These are phyloP conservation scores for Phalacrocorax aristotelis DNA, from an alignment of 2,113 vertebrate genomes.

Conservation along the genomic window DNA sequence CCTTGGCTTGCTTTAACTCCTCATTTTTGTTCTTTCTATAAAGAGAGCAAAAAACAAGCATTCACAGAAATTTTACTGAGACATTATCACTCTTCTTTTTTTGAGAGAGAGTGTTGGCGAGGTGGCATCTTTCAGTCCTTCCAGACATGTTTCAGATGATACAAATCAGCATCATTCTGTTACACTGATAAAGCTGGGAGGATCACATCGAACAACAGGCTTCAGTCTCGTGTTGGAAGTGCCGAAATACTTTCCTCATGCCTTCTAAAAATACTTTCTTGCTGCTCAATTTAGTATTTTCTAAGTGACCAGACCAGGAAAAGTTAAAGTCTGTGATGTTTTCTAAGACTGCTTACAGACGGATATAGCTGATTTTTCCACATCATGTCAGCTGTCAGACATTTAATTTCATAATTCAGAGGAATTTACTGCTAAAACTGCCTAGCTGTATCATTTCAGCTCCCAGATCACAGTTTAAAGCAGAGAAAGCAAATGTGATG, in stretches of 20 bases:
- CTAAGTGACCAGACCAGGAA: background rate
- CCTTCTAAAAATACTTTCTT: background rate
- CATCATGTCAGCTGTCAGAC: background rate
- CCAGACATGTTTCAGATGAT: conserved; percentile 17
- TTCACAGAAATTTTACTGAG: background rate
- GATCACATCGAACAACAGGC: background rate
- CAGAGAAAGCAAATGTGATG: background rate
- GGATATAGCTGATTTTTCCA: background rate
- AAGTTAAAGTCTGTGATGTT: background rate
- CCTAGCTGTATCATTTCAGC: background rate
- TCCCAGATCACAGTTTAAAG: background rate
- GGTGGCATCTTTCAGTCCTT: conserved; percentile 18
- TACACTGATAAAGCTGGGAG: background rate
- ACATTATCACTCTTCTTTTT: conserved; percentile 24
- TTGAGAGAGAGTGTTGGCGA: background rate
- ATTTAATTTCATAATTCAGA: background rate
- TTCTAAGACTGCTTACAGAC: background rate
- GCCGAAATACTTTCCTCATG: background rate
- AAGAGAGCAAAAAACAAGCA: background rate
- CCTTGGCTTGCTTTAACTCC: background rate
- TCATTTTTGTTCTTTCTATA: background rate
- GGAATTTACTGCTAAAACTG: background rate
- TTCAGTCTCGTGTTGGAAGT: background rate
- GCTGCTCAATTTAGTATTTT: background rate
- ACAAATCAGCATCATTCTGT: conserved; percentile 42